These are phyloP conservation scores for Borostomias antarcticus DNA, from an alignment of 2,797 vertebrate species.

Conservation along the genomic window DNA sequence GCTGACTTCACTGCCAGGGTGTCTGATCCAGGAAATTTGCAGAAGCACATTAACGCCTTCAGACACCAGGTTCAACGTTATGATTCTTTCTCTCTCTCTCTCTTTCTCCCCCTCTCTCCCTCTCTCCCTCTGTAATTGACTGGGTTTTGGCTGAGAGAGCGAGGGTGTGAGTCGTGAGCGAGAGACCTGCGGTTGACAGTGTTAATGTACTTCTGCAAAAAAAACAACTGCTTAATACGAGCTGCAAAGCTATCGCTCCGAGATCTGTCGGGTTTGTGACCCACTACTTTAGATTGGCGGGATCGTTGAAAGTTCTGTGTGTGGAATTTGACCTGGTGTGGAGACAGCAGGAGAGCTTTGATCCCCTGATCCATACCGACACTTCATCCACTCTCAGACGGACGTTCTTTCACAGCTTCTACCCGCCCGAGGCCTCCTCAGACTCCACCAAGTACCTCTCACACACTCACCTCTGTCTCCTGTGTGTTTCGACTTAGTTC, in stretches of 20 bases:
- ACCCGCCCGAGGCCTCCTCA: constrained; percentile 5
- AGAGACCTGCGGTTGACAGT: too few species aligned
- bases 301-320: not conserved
- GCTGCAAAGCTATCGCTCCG: not conserved
- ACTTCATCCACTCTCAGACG: constrained; percentile 6
- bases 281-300: too few species aligned
- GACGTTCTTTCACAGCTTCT: constrained; percentile 5
- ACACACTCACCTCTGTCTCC: not conserved
- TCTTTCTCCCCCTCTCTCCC: not conserved
- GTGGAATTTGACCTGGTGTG: not conserved
- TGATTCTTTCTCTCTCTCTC: constrained; percentile 28
- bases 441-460: constrained; percentile 3
- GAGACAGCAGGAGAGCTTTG: not conserved
- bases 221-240: not conserved
- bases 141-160: too few species aligned
- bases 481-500: constrained; percentile 10
- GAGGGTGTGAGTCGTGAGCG: too few species aligned
- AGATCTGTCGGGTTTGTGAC: too few species aligned
- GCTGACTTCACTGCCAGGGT: constrained; percentile 57
- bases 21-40: constrained; percentile 57
- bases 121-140: not conserved
- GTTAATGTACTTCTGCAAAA: not conserved
- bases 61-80: constrained; percentile 48
- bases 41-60: constrained; percentile 54
- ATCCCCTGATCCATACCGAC: not conserved